Base-by-base conservation (phyloP, 2,888 invertebrate species). In the Metellina segmentata region DNA sequence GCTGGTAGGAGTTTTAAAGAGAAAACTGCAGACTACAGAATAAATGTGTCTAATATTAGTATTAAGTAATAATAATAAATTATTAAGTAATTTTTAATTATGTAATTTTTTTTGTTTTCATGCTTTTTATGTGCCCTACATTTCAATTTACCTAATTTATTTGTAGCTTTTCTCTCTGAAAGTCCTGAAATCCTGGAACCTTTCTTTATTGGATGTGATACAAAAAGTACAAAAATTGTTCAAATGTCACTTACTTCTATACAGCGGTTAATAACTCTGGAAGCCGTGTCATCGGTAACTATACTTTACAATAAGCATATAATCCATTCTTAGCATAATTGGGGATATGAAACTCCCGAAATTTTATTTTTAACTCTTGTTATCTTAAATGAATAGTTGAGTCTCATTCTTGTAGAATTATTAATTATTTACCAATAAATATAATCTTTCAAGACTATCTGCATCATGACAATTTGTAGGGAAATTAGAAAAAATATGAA, bases 141-240 rank as follows among this genome's bases (percentile, higher is more conserved):
- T 61, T 61, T 61, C 11, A 61, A 8, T 61, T 61, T 61, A 16
- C 11, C 16, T 61, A n/a, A 70, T 74, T 83, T 71, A 77, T 9
- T 97, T 94, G 96, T 97, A 93, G 97, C 98, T n/a, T 96, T 98
- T 88, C 97, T 97, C 94, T 97, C 98, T 94, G 97, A 98, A 48
- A 98, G 98, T 93, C 97, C 98, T 94, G 99, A 99, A 95, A 97
- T 99, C 94, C 96, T 99, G 91, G 98, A 99, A 95, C 99, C 99
- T 0, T 96, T 99, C 93, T 98, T 99, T 61, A 98, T 99, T 96
- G 99, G 98, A 94, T 99, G 99, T 96, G 99, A 99, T 95, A 98
- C 99, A 51, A 99, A 98, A 95, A 98, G 99, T 95, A 96, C 98
- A 85, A 99, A 99, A 96, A 97, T 99, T 94, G 98, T 99, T 81